Base-by-base conservation (phyloP, 2,113 vertebrate genomes). In the Pseudopodoces humilis region DNA sequence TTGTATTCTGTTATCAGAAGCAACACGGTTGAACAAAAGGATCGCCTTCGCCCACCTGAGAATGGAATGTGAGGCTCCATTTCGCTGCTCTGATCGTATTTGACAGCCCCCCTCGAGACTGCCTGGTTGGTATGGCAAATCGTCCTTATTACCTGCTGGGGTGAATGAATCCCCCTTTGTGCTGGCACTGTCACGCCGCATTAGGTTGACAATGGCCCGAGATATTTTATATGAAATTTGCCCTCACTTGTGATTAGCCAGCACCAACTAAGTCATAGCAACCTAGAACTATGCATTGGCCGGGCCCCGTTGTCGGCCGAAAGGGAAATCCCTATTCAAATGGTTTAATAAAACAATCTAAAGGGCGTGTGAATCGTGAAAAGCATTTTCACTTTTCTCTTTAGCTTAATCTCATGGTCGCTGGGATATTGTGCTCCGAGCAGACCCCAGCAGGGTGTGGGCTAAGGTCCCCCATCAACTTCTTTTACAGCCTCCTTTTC, bases 181-280 rank as follows among this genome's bases (percentile, higher is more conserved):
- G 98, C 97, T 97, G 97, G 94, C 98, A 98, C 98, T 98, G 99
- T 99, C 99, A 99, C 98, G 98, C 98, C 87, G 98, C 92, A 98
- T 99, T 99, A 99, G 97, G 89, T 84, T 97, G 97, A 99, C 99
- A 99, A 99, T 98, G 98, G 98, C 94, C 97, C 84, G 76, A 98
- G 98, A 99, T 99, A 99, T 99, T 99, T 99, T 99, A 99, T 99
- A 99, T 99, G 99, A 99, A 99, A 99, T 99, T 99, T 99, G 98
- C 98, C 98, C 99, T 98, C 96, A 98, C 98, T 98, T 98, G 99
- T 99, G 99, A 99, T 99, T 99, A 99, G 99, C 98, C 98, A 98
- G 98, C 98, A 98, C 98, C 98, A 98, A 98, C 99, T 99, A 99
- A 99, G 99, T 99, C 99, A 99, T 99, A 99, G 99, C 99, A 99